A percentile compares a stretch with the other conserved stretches of the same genome.
Evolutionary conservation across 2,888 invertebrate species (phyloP).

Genomic region (Hesperia comma): DNA sequence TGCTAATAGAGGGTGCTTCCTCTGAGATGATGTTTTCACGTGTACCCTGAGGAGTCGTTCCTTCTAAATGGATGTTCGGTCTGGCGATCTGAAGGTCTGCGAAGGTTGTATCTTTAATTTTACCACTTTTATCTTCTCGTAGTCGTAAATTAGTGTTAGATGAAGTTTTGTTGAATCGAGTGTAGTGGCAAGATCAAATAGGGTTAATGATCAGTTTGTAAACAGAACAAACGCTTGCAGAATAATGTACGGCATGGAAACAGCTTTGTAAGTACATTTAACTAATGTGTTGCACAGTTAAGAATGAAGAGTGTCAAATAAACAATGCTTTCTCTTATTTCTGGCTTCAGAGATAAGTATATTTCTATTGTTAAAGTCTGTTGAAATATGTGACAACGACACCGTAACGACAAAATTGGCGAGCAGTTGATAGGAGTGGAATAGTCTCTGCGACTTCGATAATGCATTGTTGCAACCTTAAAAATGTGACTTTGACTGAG

Average conservation of each 20-base stretch:
- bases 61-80: constrained; percentile 18
- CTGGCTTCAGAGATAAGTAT: constrained; percentile 42
- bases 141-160: neutral
- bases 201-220: constrained; percentile 17
- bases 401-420: too few relatives aligned
- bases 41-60: constrained; percentile 17
- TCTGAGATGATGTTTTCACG: constrained; percentile 16
- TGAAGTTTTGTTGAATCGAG: neutral
- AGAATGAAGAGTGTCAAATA: constrained; percentile 41
- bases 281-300: constrained; percentile 35
- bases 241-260: constrained; percentile 25
- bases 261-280: constrained; percentile 21
- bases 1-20: constrained; percentile 42
- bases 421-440: too few relatives aligned
- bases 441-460: too few relatives aligned
- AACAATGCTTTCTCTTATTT: constrained; percentile 45
- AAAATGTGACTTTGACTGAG: too few relatives aligned
- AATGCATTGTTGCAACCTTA: too few relatives aligned
- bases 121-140: neutral
- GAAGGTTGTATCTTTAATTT: constrained; percentile 33
- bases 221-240: constrained; percentile 12
- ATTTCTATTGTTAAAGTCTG: constrained; percentile 37
- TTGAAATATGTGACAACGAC: too few relatives aligned
- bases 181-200: neutral
- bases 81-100: constrained; percentile 10